Percentiles rank a stretch among this genome's conserved stretches.
Evolutionary conservation across 2,888 invertebrate genomes (phyloP).

Genomic region (Drosophila sordidapex): DNA sequence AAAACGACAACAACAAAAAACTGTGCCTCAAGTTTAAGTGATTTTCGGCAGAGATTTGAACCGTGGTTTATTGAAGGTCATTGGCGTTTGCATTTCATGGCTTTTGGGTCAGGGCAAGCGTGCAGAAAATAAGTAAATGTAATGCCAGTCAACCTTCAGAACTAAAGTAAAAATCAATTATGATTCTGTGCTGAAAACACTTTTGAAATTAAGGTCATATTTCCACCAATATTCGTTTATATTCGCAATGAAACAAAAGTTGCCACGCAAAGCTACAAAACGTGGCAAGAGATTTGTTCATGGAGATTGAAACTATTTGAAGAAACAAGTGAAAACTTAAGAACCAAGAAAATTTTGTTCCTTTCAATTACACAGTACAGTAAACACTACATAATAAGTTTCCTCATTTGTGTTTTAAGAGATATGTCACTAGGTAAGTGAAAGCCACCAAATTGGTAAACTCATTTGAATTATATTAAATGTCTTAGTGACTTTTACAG

Average conservation of each 20-base stretch:
- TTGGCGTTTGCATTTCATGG: constrained; percentile 64
- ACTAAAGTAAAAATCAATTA: constrained; percentile 8
- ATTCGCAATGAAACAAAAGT: neutral
- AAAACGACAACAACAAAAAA: constrained; percentile 23
- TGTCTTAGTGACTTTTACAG: constrained; percentile 51
- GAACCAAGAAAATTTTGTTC: neutral
- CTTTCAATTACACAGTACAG: neutral
- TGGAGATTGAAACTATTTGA: neutral
- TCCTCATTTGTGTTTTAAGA: constrained; percentile 2
- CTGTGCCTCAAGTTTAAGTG: constrained; percentile 59
- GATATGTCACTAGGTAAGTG: constrained; percentile 10
- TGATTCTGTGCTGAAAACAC: neutral
- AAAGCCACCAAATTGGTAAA: constrained; percentile 19
- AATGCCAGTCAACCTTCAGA: constrained; percentile 19
- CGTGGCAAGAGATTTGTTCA: neutral
- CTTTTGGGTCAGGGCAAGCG: constrained; percentile 65
- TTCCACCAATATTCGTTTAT: neutral
- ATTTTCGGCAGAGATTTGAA: constrained; percentile 59
- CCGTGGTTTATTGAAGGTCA: constrained; percentile 72
- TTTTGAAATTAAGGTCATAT: neutral
- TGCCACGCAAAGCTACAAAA: neutral
- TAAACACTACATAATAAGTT: neutral
- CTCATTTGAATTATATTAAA: constrained; percentile 50
- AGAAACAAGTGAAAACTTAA: neutral
- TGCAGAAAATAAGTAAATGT: constrained; percentile 5